phyloP scores from a whole-genome alignment of 2,888 invertebrate genomes.

The Drosophila stalkeri region DNA sequence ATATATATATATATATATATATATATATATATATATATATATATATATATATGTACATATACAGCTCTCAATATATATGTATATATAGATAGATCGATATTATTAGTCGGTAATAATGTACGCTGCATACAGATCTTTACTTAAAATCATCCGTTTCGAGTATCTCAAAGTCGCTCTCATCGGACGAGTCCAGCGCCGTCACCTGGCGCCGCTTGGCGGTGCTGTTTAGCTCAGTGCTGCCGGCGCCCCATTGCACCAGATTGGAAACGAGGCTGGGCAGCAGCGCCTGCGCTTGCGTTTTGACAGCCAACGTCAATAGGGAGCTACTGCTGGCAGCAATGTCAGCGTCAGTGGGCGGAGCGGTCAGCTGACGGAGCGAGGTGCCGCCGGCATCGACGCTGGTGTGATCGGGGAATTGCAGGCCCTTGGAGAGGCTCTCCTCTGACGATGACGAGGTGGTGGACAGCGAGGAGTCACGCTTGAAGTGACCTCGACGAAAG shows the following conservation, averaged over 20 bases:
- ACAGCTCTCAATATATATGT: not conserved
- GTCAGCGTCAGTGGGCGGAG: constrained; percentile 10
- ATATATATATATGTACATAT: constrained; percentile 10
- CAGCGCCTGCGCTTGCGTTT: constrained; percentile 69
- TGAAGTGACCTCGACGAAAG: constrained; percentile 84
- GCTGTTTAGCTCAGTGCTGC: constrained; percentile 6
- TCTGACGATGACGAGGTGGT: constrained; percentile 84
- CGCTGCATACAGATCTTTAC: constrained; percentile 57
- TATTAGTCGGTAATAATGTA: constrained; percentile 69
- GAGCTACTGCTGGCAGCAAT: constrained; percentile 29
- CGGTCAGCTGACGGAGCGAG: constrained; percentile 53
- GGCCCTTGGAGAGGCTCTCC: constrained; percentile 84
- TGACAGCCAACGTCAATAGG: constrained; percentile 53
- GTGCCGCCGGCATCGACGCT: constrained; percentile 65
- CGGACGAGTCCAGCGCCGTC: constrained; percentile 80
- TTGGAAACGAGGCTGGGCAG: constrained; percentile 79
- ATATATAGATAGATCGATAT: constrained; percentile 46
- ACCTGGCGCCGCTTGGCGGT: constrained; percentile 55
- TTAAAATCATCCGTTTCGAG: constrained; percentile 83
- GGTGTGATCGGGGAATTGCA: constrained; percentile 82
- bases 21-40: not conserved
- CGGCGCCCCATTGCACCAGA: constrained; percentile 75
- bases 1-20: constrained; percentile 28
- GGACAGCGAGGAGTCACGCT: constrained; percentile 83
- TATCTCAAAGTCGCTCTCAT: constrained; percentile 85